Percentiles rank a stretch among this genome's conserved stretches.
phyloP scores from a whole-genome alignment of 2,888 invertebrate species.

The Colletes collaris region DNA sequence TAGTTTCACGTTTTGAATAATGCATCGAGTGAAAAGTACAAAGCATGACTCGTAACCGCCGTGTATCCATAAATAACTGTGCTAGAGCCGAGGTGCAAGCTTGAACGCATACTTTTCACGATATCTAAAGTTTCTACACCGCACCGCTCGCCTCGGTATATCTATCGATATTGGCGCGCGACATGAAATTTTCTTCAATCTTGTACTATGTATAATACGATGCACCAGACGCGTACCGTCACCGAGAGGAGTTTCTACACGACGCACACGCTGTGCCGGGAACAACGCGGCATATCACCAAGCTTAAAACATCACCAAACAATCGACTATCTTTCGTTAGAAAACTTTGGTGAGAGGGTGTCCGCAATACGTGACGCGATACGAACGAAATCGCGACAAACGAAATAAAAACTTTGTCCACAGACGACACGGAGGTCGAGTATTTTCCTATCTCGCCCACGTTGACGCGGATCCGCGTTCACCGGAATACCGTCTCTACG shows the following conservation, averaged over 20 bases:
- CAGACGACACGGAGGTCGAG: constrained; percentile 91
- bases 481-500: constrained; percentile 85
- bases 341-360: constrained; percentile 74
- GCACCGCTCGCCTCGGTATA: constrained; percentile 74
- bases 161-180: constrained; percentile 79
- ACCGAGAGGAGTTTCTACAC: constrained; percentile 55
- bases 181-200: constrained; percentile 22
- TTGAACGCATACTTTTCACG: constrained; percentile 26
- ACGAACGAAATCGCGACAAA: constrained; percentile 55
- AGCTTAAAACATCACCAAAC: constrained; percentile 48
- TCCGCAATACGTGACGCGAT: constrained; percentile 55
- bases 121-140: constrained; percentile 41
- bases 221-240: constrained; percentile 44
- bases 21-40: constrained; percentile 21
- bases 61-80: not conserved
- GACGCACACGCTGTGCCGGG: constrained; percentile 49
- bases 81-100: constrained; percentile 27
- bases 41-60: constrained; percentile 28
- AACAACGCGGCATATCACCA: constrained; percentile 32
- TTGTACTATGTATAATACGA: constrained; percentile 38
- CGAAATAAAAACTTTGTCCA: constrained; percentile 82
- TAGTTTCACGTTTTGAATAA: constrained; percentile 24
- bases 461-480: constrained; percentile 91
- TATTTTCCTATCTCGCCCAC: constrained; percentile 93
- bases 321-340: constrained; percentile 60